Evolutionary conservation across 2,888 invertebrate genomes (phyloP), one percentile per base, ranked within the genome.

Genomic region (Drosophila macrospina): DNA sequence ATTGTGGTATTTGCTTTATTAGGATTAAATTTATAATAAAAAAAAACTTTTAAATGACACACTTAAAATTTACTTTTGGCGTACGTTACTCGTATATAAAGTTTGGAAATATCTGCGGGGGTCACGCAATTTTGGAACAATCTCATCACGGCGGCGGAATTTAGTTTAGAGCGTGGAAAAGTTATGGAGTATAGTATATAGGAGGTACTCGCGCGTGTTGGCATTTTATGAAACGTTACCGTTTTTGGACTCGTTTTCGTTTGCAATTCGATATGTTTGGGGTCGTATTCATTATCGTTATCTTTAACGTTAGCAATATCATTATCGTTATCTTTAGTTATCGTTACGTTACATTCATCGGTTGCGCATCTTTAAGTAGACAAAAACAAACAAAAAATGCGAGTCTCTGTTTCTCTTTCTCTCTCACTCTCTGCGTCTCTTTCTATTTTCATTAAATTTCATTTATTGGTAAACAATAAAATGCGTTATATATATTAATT

Each of bases 381-480:
- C 74, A 83, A 87, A 84, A 86, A 83, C 70, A 89, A 86, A 87
- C 85, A 82, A 78, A 89, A 89, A 89, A 80, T 75, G 80, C 85
- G 80, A 82, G 81, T 87, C 87, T 86, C 81, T 52, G 32, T 66
- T 67, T 80, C 76, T 67, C 64, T 76, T 61, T 66, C 67, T 81
- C 57, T 80, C 65, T 80, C 62, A 77, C 83, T 82, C 65, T 86
- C 70, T 61, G 16, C 55, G 44, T 79, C 67, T 79, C 60, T 66
- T 52, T 52, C 41, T 54, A 54, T 42, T 70, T 68, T 60, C 80
- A 20, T 11, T 20, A 0, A 5, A 20, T 11, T 11, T 16, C 20
- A 2, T 41, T 77, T 78, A 75, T 75, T 70, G 52, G 63, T 84
- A 74, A 80, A 80, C 69, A 78, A 86, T 73, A 84, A 81, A 73